These are phyloP conservation scores for Cephus nigrinus DNA, from an alignment of 2,888 invertebrate species.

Conservation along the genomic window DNA sequence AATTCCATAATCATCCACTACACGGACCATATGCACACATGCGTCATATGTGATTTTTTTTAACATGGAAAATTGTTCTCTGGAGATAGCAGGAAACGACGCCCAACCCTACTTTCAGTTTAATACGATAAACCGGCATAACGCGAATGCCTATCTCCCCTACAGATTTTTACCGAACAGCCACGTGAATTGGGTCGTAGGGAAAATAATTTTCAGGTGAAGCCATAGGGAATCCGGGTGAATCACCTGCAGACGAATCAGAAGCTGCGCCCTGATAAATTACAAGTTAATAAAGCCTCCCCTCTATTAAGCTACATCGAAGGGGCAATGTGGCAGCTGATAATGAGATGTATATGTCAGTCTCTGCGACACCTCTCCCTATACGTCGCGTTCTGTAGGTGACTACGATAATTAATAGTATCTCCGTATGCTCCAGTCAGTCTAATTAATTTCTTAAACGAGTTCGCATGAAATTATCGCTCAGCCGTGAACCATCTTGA, in stretches of 20 bases:
- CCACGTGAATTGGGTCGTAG: background rate
- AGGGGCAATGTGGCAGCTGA: conserved; percentile 19
- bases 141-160: background rate
- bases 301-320: conserved; percentile 19
- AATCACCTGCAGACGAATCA: conserved; percentile 6
- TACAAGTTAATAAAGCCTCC: conserved; percentile 23
- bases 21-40: background rate
- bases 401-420: conserved; percentile 21
- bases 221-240: background rate
- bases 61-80: background rate
- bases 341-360: conserved; percentile 33
- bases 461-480: conserved; percentile 17
- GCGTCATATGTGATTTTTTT: background rate
- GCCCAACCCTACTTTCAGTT: background rate
- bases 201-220: background rate
- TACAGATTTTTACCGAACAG: background rate
- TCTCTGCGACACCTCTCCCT: background rate
- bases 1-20: background rate
- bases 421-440: conserved; percentile 13
- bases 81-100: background rate
- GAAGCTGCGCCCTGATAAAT: conserved; percentile 13
- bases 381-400: conserved; percentile 14
- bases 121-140: background rate
- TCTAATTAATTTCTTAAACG: conserved; percentile 33
- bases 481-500: background rate